A percentile compares a stretch with the other conserved stretches of the same genome.
Conservation (phyloP, 2,113 vertebrate genomes). For the Bombycilla garrulus region DNA sequence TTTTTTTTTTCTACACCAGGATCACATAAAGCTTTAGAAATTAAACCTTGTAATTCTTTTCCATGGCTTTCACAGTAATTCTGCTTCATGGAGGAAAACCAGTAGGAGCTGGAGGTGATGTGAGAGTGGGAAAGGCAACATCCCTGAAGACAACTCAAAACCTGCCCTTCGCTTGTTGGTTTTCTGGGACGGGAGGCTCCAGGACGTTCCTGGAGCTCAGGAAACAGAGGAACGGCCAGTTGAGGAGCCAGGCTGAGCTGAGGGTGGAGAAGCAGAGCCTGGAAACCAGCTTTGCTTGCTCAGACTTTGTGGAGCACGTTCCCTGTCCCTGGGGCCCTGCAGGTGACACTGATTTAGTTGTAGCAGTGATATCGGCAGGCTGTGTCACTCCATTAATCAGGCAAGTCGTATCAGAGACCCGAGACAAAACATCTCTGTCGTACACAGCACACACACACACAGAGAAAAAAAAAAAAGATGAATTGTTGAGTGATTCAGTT, state of each 20-base stretch:
- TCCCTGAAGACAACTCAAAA: background rate
- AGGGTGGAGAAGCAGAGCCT: background rate
- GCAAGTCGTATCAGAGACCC: background rate
- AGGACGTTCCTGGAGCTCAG: background rate
- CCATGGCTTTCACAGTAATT: background rate
- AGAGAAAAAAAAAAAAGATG: background rate
- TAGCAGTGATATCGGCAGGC: background rate
- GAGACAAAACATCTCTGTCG: background rate
- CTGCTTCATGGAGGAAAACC: background rate
- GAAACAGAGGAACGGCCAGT: background rate
- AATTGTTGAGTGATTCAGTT: slow-evolving; percentile 44
- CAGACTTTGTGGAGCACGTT: background rate
- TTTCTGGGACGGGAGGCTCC: background rate
- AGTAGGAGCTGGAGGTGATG: background rate
- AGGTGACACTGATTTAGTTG: background rate
- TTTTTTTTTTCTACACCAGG: background rate
- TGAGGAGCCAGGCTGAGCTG: background rate
- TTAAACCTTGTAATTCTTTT: background rate
- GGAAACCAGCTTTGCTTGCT: background rate
- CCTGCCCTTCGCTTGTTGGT: background rate
- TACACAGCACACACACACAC: background rate
- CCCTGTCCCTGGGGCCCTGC: background rate
- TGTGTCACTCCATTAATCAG: slow-evolving; percentile 31
- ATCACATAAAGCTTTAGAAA: background rate
- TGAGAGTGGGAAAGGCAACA: background rate